Evolutionary conservation across 2,113 vertebrate genomes (phyloP).

Genomic region (Zapornia atra): DNA sequence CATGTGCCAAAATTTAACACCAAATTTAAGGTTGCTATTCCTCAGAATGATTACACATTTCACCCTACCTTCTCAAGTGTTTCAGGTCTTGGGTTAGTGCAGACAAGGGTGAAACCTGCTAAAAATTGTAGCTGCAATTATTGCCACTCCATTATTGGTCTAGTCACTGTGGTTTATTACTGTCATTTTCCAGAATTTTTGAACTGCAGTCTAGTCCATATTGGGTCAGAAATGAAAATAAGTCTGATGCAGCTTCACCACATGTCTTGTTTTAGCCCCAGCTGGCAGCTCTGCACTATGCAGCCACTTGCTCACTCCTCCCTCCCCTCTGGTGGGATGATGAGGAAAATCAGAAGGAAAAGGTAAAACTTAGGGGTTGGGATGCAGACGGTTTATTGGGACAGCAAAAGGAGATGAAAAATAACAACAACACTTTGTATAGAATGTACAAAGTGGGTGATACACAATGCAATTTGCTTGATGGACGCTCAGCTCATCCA

Average conservation of each 20-base stretch:
- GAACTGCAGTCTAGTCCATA: not conserved
- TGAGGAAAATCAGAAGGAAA: too few relatives aligned
- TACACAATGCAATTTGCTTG: too few relatives aligned
- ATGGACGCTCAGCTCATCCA: too few relatives aligned
- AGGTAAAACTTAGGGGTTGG: too few relatives aligned
- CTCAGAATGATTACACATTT: not conserved
- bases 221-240: not conserved
- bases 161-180: not conserved
- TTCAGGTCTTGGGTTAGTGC: not conserved
- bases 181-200: not conserved
- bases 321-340: too few relatives aligned
- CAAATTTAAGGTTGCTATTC: not conserved
- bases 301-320: too few relatives aligned
- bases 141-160: not conserved
- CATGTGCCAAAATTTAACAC: not conserved
- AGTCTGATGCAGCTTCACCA: not conserved
- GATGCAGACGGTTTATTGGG: too few relatives aligned
- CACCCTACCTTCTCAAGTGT: not conserved
- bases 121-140: not conserved
- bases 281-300: too few relatives aligned
- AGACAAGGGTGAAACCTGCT: not conserved
- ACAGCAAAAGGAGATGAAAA: too few relatives aligned
- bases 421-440: too few relatives aligned
- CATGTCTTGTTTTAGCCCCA: fast-evolving
- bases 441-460: too few relatives aligned